Conservation (phyloP, 2,888 invertebrate genomes). For the Eupithecia subfuscata region DNA sequence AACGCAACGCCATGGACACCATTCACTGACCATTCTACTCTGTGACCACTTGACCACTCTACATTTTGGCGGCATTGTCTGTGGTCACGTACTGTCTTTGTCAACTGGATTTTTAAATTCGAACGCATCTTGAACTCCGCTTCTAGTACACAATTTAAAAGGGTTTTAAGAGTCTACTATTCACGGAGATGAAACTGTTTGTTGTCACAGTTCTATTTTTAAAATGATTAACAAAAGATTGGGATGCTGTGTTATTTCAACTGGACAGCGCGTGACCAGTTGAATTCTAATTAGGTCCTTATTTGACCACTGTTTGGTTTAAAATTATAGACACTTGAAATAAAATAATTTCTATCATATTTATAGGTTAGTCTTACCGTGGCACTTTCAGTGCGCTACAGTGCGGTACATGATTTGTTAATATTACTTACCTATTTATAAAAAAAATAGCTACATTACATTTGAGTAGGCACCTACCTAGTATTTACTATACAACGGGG, state of each 20-base stretch:
- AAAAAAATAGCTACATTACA: too few relatives aligned
- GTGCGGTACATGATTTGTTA: too few relatives aligned
- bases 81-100: constrained; percentile 75
- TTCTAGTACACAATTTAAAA: constrained; percentile 38
- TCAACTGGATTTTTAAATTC: constrained; percentile 34
- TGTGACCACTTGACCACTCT: constrained; percentile 44
- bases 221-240: constrained; percentile 60
- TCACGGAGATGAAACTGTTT: constrained; percentile 34
- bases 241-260: constrained; percentile 82
- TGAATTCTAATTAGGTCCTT: constrained; percentile 66
- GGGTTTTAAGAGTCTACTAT: constrained; percentile 17
- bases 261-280: constrained; percentile 72
- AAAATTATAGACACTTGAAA: neutral
- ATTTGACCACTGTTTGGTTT: constrained; percentile 36
- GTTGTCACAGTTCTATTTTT: constrained; percentile 50
- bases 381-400: neutral
- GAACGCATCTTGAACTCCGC: constrained; percentile 37
- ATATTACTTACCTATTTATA: too few relatives aligned
- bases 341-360: neutral
- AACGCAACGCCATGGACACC: constrained; percentile 61
- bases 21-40: constrained; percentile 42
- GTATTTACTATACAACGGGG: too few relatives aligned
- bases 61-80: constrained; percentile 66
- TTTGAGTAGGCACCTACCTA: too few relatives aligned
- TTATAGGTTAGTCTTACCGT: neutral